Evolutionary conservation across 53 echinoderm and acorn worm genomes (phyloP), one percentile per base, ranked within the genome.

Genomic region (Henricia sp.): DNA sequence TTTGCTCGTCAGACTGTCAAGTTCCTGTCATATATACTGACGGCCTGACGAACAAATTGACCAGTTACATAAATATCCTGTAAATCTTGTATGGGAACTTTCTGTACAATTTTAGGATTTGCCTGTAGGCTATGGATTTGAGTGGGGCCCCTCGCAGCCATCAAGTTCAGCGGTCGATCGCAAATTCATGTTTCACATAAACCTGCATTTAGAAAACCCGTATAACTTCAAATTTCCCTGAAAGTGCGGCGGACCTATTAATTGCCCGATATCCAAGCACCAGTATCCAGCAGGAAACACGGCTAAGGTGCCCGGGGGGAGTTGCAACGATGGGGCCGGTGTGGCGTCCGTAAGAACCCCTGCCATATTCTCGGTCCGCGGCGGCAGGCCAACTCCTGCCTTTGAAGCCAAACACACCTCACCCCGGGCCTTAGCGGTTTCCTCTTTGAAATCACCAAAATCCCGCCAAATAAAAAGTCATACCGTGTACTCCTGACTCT

Each of bases 381-480:
- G 76, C 76, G 76, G 76, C 44, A 58, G 76, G 80, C 57, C n/a
- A 44, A 34, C 73, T 20, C 30, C 26, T 33, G 62, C 23, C 64
- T 30, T 73, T 80, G 62, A 64, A 80, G 44, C 46, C 50, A 2
- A 43, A 80, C 80, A 80, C 80, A 80, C 80, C 80, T 80, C 62
- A 80, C 80, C 80, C 30, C 80, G n/a, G 80, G 80, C 80, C 64
- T n/a, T 62, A 44, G 43, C 63, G 63, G 63, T 43, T 34, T 44
- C 48, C 20, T 36, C 80, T 80, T 80, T 80, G 80, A 80, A 80
- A 80, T 58, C 62, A 16, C 37, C 50, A 25, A 26, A 80, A 80
- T 34, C 32, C 80, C 63, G 64, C 80, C 63, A 80, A 73, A 80
- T 62, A 37, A 64, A 80, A 64, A 43, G 64, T 48, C 63, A 46